A percentile compares a stretch with the other conserved stretches of the same genome.
Evolutionary conservation across 2,797 vertebrate genomes (phyloP).

Genomic region (Sorex maritimensis): DNA sequence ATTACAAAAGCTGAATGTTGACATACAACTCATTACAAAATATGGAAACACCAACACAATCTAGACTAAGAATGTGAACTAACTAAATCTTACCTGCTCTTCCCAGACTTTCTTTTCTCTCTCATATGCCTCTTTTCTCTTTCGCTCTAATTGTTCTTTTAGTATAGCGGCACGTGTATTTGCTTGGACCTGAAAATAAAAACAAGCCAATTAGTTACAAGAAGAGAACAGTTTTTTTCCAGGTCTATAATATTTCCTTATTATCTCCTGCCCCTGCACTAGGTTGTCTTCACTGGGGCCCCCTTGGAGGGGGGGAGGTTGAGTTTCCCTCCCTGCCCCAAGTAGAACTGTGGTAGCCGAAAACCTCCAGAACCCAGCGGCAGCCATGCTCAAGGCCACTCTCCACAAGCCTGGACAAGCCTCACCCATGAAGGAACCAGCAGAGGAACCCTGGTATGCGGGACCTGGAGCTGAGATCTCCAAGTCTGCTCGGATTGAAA

Average conservation of each 20-base stretch:
- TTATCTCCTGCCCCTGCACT: not conserved
- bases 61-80: not conserved
- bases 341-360: too few species aligned
- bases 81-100: conserved; percentile 94
- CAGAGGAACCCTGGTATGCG: too few species aligned
- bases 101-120: conserved; percentile 97
- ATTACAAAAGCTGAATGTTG: too few species aligned
- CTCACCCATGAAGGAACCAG: too few species aligned
- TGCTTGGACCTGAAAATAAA: conserved; percentile 93
- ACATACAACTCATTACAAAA: not conserved
- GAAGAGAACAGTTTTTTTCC: not conserved
- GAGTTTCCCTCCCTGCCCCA: too few species aligned
- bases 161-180: conserved; percentile 95
- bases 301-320: too few species aligned
- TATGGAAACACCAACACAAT: not conserved
- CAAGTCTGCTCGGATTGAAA: too few species aligned
- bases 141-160: conserved; percentile 97
- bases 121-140: conserved; percentile 96
- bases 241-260: conserved; percentile 31
- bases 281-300: too few species aligned
- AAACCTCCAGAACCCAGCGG: too few species aligned
- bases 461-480: too few species aligned
- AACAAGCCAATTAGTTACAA: conserved; percentile 38
- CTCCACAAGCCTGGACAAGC: too few species aligned
- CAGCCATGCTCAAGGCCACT: too few species aligned